A percentile compares a stretch with the other conserved stretches of the same genome.
Evolutionary conservation across 2,113 vertebrate species (phyloP).

Genomic region (Bothrops jararaca): DNA sequence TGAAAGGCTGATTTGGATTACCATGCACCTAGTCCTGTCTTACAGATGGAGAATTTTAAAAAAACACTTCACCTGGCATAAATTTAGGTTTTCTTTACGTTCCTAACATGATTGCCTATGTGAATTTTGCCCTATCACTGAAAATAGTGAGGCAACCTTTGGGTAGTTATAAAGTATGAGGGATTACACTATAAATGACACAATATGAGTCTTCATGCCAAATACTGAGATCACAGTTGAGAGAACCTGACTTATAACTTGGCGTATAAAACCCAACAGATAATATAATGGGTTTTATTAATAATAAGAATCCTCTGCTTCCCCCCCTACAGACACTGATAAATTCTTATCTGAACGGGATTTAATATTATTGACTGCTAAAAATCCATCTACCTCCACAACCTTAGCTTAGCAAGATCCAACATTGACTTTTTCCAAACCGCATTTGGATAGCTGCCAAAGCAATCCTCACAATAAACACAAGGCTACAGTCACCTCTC

Average conservation of each 20-base stretch:
- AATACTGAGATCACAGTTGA: neutral
- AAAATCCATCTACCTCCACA: constrained; percentile 60
- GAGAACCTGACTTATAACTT: constrained; percentile 29
- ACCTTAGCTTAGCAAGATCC: constrained; percentile 21
- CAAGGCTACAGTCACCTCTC: neutral
- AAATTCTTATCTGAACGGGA: constrained; percentile 56
- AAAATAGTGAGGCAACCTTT: neutral
- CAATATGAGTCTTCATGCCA: constrained; percentile 28
- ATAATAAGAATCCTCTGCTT: constrained; percentile 44
- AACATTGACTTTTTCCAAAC: constrained; percentile 4
- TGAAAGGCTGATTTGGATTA: neutral
- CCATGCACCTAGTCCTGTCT: neutral
- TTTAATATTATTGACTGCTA: constrained; percentile 46
- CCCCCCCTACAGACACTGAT: constrained; percentile 26
- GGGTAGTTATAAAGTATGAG: neutral
- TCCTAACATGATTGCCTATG: neutral
- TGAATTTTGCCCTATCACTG: neutral
- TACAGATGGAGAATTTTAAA: neutral
- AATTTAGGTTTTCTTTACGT: neutral
- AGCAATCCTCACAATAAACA: constrained; percentile 56
- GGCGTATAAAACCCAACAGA: constrained; percentile 29
- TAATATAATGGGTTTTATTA: constrained; percentile 29
- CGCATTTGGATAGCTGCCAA: constrained; percentile 54
- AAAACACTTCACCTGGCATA: neutral
- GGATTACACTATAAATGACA: neutral